A percentile compares a stretch with the other conserved stretches of the same genome.
Evolutionary conservation across 2,888 invertebrate species (phyloP).

Genomic region (Acronicta aceris): DNA sequence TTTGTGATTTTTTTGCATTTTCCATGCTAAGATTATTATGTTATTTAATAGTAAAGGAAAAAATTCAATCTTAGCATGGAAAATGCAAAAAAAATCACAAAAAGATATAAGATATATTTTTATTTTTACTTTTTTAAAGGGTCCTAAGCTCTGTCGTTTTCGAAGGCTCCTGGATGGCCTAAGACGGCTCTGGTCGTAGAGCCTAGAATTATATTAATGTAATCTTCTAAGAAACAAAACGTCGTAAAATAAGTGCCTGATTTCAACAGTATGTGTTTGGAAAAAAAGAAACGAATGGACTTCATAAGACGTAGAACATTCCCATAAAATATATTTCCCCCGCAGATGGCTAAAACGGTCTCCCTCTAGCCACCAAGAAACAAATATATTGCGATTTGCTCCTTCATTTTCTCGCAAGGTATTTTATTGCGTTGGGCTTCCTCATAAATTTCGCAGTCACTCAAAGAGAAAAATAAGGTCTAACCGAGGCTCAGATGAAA

Average conservation of each 20-base stretch:
- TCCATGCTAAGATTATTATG: too few relatives aligned
- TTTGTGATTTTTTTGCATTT: too few relatives aligned
- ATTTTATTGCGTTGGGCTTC: slow-evolving; percentile 88
- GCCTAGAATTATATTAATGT: background rate
- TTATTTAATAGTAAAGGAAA: too few relatives aligned
- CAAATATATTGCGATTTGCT: slow-evolving; percentile 88
- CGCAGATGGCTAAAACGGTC: slow-evolving; percentile 82
- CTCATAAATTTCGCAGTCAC: slow-evolving; percentile 87
- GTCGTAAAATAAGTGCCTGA: slow-evolving; percentile 18
- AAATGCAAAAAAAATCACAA: too few relatives aligned
- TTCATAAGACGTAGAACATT: slow-evolving; percentile 69
- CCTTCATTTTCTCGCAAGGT: slow-evolving; percentile 89
- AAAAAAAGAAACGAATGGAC: slow-evolving; percentile 68
- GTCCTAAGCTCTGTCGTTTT: too few relatives aligned
- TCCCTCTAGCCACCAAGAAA: slow-evolving; percentile 83
- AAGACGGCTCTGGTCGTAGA: too few relatives aligned
- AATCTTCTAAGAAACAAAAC: background rate
- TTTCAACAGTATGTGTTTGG: slow-evolving; percentile 40
- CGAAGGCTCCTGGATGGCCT: too few relatives aligned
- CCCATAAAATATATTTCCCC: slow-evolving; percentile 77
- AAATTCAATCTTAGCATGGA: too few relatives aligned
- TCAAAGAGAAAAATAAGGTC: slow-evolving; percentile 87
- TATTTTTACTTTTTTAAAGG: too few relatives aligned
- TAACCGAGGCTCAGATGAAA: slow-evolving; percentile 76
- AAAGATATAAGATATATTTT: too few relatives aligned